Conservation (phyloP, 2,888 invertebrate genomes). For the Branchipolynoe longqiensis region DNA sequence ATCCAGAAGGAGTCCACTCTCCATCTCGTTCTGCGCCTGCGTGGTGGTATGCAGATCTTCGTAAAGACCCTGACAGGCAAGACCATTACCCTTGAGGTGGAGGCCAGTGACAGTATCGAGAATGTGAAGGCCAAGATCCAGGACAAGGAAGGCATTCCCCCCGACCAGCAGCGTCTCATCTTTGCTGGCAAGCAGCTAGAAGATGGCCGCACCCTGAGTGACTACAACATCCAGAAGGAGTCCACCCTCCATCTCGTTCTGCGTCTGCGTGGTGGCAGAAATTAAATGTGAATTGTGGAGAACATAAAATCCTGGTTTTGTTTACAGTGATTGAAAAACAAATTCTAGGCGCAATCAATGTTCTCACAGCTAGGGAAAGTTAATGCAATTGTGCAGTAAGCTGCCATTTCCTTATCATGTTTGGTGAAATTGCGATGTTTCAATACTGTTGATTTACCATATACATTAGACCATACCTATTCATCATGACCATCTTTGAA, state of each 20-base stretch:
- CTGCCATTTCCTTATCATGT: no score
- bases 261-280: no score
- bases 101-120: conserved; percentile 95
- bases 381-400: no score
- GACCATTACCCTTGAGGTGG: conserved; percentile 82
- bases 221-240: conserved; percentile 97
- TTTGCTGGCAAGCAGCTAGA: conserved; percentile 96
- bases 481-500: no score
- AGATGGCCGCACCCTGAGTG: conserved; percentile 93
- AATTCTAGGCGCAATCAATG: no score
- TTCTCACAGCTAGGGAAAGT: no score
- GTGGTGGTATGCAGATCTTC: conserved; percentile 81
- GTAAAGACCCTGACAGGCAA: conserved; percentile 68
- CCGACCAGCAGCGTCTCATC: conserved; percentile 84
- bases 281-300: no score
- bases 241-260: conserved; percentile 95
- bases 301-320: no score
- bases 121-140: conserved; percentile 89
- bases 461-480: no score
- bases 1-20: conserved; percentile 97
- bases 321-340: no score
- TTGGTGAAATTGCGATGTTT: no score
- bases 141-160: conserved; percentile 82
- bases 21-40: conserved; percentile 93
- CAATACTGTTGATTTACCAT: no score